Evolutionary conservation across 92 coral and sea anemone genomes (phyloP).

Genomic region (Montipora capitata): DNA sequence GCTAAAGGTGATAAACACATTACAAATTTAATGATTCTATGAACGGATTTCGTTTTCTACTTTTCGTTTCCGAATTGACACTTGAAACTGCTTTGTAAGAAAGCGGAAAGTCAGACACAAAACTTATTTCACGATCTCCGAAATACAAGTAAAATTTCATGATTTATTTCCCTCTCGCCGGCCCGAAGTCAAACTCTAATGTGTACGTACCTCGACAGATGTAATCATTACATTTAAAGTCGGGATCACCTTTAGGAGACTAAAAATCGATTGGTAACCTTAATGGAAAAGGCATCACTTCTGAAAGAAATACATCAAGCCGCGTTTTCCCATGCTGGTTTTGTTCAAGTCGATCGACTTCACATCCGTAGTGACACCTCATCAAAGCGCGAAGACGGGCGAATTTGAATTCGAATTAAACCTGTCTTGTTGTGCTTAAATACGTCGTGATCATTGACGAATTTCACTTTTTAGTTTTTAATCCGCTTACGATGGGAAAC

Average conservation of each 20-base stretch:
- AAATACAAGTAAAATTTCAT: conserved; percentile 8
- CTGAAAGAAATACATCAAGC: not conserved
- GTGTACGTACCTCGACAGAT: conserved; percentile 41
- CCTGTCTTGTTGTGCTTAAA: conserved; percentile 25
- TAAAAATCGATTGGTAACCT: not conserved
- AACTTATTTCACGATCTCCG: conserved; percentile 5
- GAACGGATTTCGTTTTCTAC: conserved; percentile 36
- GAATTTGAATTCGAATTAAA: conserved; percentile 39
- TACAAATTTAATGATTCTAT: conserved; percentile 57
- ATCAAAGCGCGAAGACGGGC: conserved; percentile 17
- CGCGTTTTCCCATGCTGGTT: conserved; percentile 1
- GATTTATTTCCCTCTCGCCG: not conserved
- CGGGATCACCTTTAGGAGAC: conserved; percentile 7
- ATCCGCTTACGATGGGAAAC: conserved; percentile 76
- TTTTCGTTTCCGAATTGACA: not conserved
- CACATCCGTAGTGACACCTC: conserved; percentile 45
- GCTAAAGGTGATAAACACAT: conserved; percentile 76
- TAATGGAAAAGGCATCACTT: conserved; percentile 22
- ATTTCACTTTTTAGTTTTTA: conserved; percentile 42
- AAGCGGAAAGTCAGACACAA: conserved; percentile 11
- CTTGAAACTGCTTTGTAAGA: conserved; percentile 9
- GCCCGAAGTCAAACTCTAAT: too few species aligned
- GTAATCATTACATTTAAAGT: conserved; percentile 5
- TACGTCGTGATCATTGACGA: conserved; percentile 21
- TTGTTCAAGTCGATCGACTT: conserved; percentile 4